Evolutionary conservation across 2,797 vertebrate species (phyloP).

Genomic region (Sitta carolinensis): DNA sequence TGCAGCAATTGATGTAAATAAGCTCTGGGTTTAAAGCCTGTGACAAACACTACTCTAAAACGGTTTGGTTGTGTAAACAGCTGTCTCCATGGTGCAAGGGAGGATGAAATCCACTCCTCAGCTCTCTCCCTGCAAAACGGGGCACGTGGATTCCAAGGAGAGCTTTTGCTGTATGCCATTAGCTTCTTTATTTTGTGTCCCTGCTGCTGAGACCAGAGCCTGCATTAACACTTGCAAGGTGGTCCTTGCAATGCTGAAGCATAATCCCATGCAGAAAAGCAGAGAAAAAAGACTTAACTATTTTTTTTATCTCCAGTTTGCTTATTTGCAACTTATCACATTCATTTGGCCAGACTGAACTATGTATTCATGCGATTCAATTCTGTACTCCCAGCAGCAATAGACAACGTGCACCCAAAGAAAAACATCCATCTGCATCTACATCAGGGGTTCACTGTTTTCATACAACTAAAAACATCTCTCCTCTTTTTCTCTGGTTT

Average conservation of each 20-base stretch:
- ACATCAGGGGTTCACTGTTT: neutral
- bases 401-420: neutral
- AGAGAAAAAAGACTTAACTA: neutral
- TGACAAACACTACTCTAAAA: neutral
- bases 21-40: neutral
- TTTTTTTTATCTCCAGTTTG: neutral
- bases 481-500: neutral
- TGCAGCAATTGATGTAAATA: neutral
- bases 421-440: neutral
- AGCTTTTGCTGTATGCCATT: neutral
- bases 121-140: neutral
- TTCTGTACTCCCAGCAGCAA: neutral
- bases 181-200: neutral
- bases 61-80: neutral
- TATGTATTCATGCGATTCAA: neutral
- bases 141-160: neutral
- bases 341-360: neutral
- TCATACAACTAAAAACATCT: neutral
- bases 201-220: neutral
- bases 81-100: neutral
- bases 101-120: neutral
- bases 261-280: neutral
- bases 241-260: neutral
- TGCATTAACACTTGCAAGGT: rapidly evolving
- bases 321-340: neutral